Evolutionary conservation across 2,113 vertebrate species (phyloP).

Genomic region (Origma solitaria): DNA sequence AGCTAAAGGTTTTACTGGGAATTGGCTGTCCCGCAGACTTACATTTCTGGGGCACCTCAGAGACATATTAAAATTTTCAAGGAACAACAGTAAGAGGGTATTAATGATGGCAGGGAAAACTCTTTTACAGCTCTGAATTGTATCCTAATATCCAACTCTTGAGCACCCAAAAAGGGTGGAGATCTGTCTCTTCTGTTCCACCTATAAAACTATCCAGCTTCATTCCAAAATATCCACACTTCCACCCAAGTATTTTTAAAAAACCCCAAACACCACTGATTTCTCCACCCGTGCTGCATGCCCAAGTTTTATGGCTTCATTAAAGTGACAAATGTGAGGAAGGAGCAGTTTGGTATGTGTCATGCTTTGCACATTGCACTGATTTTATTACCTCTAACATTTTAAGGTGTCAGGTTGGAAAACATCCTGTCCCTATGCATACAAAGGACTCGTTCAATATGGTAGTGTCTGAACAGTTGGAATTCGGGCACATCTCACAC

Average conservation of each 20-base stretch:
- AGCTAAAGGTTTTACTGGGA: background rate
- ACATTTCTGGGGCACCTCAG: background rate
- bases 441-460: background rate
- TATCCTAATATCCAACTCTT: background rate
- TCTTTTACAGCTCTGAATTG: background rate
- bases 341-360: slow-evolving; percentile 18
- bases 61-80: background rate
- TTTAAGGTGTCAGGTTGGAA: slow-evolving; percentile 29
- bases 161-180: background rate
- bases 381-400: slow-evolving; percentile 44
- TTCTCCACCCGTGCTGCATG: background rate
- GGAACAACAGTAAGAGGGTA: background rate
- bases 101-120: background rate
- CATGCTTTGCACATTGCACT: slow-evolving; percentile 15
- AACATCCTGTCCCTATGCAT: background rate
- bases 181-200: background rate
- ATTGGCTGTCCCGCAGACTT: background rate
- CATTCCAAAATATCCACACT: background rate
- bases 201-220: background rate
- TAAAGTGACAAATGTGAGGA: slow-evolving; percentile 29
- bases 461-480: background rate
- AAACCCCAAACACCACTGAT: fast-evolving
- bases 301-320: slow-evolving; percentile 34
- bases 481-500: background rate
- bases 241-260: background rate